Evolutionary conservation across 2,113 vertebrate genomes (phyloP), one percentile per base, ranked within the genome.

Genomic region (Acanthochromis polyacanthus): DNA sequence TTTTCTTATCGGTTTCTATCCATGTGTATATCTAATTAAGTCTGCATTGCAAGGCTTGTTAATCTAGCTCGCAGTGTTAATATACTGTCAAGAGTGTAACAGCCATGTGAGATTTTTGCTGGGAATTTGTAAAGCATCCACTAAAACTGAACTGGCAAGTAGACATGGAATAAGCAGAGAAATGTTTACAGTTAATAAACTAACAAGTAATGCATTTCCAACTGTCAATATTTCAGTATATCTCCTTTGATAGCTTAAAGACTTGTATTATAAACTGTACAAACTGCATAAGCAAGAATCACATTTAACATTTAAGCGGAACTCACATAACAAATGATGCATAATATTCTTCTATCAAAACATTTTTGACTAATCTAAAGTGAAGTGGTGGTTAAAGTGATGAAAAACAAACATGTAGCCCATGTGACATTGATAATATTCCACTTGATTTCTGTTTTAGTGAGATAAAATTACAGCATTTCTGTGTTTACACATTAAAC

Each of bases 21-120:
- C 36, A 32, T 52, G 20, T 46, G 48, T 25, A 17, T 12, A 28
- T 43, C n/a, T 28, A 65, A 62, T 30, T 43, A 46, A 20, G 30
- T 55, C 59, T 22, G 28, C 53, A 55, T 22, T 52, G 60, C 11
- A 20, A 70, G 46, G 19, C n/a, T 40, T 56, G 16, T 53, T 66
- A 50, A 53, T 59, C 36, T 60, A 38, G 38, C 40, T 22, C 12
- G 25, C 45, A 32, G 16, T 25, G 10, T n/a, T 11, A 67, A 48
- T 17, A 53, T 30, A 53, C 14, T 60, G 67, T 28, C 32, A 10
- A 36, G 32, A 36, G 32, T 36, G 7, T 36, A 36, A 66, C n/a
- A 14, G 28, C 53, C 15, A 0, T 36, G 46, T 56, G 61, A 65
- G 61, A 57, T 62, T 57, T 55, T 16, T n/a, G 43, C 22, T 28